Conservation (phyloP, 2,888 invertebrate species). For the Galerucella nymphaeae region DNA sequence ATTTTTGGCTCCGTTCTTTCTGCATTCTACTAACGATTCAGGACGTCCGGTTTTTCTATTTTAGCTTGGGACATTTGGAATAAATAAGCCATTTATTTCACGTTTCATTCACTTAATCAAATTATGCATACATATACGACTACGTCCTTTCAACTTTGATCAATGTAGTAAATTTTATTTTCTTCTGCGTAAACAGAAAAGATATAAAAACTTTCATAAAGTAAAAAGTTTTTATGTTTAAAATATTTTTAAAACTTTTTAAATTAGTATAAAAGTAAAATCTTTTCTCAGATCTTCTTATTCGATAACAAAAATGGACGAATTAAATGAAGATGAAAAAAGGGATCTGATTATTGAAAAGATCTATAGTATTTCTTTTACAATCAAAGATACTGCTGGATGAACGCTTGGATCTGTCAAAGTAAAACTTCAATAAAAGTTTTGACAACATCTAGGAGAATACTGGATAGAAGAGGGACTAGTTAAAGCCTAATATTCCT, state of each 20-base stretch:
- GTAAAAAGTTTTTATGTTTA: conserved; percentile 20
- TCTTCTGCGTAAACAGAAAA: conserved; percentile 27
- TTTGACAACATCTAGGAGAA: too few relatives aligned
- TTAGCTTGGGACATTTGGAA: conserved; percentile 58
- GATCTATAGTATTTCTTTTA: too few relatives aligned
- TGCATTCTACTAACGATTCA: conserved; percentile 60
- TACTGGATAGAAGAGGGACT: too few relatives aligned
- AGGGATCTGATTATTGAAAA: too few relatives aligned
- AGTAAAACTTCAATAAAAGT: too few relatives aligned
- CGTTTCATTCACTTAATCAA: conserved; percentile 53
- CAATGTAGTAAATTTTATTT: conserved; percentile 23
- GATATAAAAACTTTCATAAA: conserved; percentile 6
- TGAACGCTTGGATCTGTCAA: too few relatives aligned
- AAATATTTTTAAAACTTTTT: not conserved
- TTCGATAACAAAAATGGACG: too few relatives aligned
- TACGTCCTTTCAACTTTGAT: conserved; percentile 25
- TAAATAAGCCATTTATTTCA: conserved; percentile 61
- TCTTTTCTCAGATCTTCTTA: too few relatives aligned
- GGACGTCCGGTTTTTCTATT: conserved; percentile 64
- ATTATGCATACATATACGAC: conserved; percentile 39
- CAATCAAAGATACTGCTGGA: too few relatives aligned
- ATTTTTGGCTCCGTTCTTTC: conserved; percentile 59
- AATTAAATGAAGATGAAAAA: too few relatives aligned
- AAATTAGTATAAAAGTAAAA: not conserved
- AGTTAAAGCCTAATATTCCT: too few relatives aligned